Evolutionary conservation across 2,888 invertebrate species (phyloP), one percentile per base, ranked within the genome.

Genomic region (Ellobium chinense): DNA sequence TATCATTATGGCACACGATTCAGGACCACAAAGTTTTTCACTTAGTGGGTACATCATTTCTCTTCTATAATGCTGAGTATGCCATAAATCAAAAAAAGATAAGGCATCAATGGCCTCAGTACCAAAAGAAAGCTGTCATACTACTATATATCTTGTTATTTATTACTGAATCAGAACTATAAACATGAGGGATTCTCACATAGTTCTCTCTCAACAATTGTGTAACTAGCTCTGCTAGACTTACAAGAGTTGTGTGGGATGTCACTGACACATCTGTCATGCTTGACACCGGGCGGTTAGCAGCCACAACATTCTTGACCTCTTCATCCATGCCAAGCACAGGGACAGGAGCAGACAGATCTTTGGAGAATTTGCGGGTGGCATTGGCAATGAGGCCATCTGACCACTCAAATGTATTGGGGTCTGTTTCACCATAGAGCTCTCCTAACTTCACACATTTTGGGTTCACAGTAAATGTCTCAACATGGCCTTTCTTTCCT

Each of bases 371-470:
- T 60, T 88, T 88, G 37, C 92, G 82, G 12, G 90, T 91, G 34
- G 91, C 91, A 68, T 87, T 89, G 62, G 91, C 92, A 78, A 93
- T 91, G n/a, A 93, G 89, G 2, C 93, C 93, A 83, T 93, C 93
- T 39, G 91, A 88, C 93, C 93, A 93, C 83, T 93, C 93, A 83
- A 91, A 91, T 9, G 93, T 93, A 83, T 91, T 90, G 14, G 92
- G 90, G 84, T 93, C 92, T 34, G 92, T 91, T 69, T 90, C 91
- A 12, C 93, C 93, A 83, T 92, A 93, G 62, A 93, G 86, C 80
- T 93, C 92, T 21, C 91, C 91, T 18, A 92, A 87, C 62, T 89
- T 90, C 36, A 92, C 91, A 88, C 92, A 92, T 82, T 93, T 93
- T 5, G 93, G 93, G 78, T 93, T 93, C 58, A 93, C 85, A 7